phyloP scores from a whole-genome alignment of 2,888 invertebrate species.

The Ophion obscuratus region DNA sequence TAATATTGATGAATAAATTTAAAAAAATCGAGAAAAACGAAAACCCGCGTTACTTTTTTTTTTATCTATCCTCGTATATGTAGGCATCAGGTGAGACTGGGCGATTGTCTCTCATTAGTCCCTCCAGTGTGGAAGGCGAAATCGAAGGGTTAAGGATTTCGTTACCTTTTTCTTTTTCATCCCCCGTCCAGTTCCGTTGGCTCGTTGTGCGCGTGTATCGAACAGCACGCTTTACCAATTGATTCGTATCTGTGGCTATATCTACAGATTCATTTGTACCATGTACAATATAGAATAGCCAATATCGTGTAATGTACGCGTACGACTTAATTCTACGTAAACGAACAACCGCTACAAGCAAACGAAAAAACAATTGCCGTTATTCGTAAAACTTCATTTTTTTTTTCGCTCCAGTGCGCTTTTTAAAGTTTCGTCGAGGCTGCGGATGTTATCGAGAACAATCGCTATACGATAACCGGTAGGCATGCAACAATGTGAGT shows the following conservation, averaged over 20 bases:
- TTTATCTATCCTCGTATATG: neutral
- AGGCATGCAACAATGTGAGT: conserved; percentile 83
- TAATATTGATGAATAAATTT: too few relatives aligned
- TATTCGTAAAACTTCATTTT: neutral
- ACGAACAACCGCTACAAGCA: conserved; percentile 79
- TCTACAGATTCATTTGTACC: conserved; percentile 15
- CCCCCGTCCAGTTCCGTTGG: conserved; percentile 6
- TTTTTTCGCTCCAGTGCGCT: conserved; percentile 15
- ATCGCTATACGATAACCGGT: conserved; percentile 77
- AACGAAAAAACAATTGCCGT: conserved; percentile 61
- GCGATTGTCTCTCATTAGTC: conserved; percentile 36
- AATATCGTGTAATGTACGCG: conserved; percentile 54
- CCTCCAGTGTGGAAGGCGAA: conserved; percentile 11
- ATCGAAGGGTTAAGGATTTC: conserved; percentile 13
- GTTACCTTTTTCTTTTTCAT: conserved; percentile 17
- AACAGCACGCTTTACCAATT: conserved; percentile 8
- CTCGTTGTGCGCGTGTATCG: conserved; percentile 15
- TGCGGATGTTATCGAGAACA: conserved; percentile 66
- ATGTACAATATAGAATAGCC: conserved; percentile 63
- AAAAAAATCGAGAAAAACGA: too few relatives aligned
- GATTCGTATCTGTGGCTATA: conserved; percentile 13
- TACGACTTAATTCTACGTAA: conserved; percentile 71
- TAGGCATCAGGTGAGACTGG: conserved; percentile 7
- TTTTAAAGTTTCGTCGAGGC: conserved; percentile 45
- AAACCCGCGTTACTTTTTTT: too few relatives aligned